Conservation (phyloP, 2,113 vertebrate species). For the Cromileptes altivelis region DNA sequence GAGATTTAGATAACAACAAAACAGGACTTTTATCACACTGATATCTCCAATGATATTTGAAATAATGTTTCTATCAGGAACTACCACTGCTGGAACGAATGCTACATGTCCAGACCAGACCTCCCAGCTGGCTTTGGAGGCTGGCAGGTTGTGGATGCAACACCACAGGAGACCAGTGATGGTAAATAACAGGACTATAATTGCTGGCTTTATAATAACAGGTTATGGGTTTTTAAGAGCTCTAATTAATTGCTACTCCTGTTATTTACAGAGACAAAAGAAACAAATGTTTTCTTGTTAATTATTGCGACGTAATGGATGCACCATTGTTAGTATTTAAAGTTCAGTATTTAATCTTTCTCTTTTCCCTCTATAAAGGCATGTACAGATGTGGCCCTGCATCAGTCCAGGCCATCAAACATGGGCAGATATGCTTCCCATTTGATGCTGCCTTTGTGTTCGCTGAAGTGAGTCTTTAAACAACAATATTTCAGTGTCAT, state of each 20-base stretch:
- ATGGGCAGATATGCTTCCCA: constrained; percentile 92
- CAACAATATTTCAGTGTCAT: too few relatives aligned
- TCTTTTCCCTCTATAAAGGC: constrained; percentile 78
- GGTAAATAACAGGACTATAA: constrained; percentile 79
- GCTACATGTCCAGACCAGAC: constrained; percentile 95
- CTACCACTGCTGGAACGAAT: constrained; percentile 98
- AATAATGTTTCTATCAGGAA: constrained; percentile 86
- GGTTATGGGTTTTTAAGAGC: background rate
- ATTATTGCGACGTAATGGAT: too few relatives aligned
- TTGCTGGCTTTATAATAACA: background rate
- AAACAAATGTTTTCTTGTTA: too few relatives aligned
- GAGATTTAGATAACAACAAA: too few relatives aligned
- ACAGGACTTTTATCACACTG: background rate
- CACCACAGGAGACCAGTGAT: constrained; percentile 97
- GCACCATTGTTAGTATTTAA: too few relatives aligned
- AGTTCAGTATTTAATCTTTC: background rate
- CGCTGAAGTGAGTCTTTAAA: constrained; percentile 87
- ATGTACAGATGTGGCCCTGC: constrained; percentile 97
- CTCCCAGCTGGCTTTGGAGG: constrained; percentile 94
- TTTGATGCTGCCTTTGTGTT: constrained; percentile 95
- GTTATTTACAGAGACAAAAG: background rate
- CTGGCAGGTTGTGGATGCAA: constrained; percentile 97
- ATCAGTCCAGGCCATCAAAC: constrained; percentile 94
- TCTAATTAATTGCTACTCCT: background rate
- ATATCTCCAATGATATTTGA: background rate